Evolutionary conservation across 2,888 invertebrate genomes (phyloP).

Genomic region (Agelastica alni): DNA sequence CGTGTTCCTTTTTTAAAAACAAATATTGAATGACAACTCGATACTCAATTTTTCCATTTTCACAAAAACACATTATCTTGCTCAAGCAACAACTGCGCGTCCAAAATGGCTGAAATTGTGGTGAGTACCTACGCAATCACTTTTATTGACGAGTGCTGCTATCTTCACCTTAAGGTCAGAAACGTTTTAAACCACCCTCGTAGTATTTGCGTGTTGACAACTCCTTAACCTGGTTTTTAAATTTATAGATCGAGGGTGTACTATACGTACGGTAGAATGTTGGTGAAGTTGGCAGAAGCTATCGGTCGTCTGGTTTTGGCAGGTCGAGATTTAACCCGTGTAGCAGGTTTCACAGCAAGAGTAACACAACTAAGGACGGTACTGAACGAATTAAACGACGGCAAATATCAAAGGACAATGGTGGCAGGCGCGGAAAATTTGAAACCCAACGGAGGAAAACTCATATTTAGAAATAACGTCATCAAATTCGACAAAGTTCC

Average conservation of each 20-base stretch:
- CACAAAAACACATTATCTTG: too few relatives aligned
- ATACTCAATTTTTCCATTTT: too few relatives aligned
- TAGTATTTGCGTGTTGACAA: too few relatives aligned
- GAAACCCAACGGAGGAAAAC: conserved; percentile 75
- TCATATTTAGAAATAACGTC: conserved; percentile 84
- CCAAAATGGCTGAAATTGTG: too few relatives aligned
- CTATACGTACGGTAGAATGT: conserved; percentile 95
- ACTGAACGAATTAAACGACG: conserved; percentile 78
- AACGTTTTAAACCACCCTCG: too few relatives aligned
- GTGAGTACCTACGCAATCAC: too few relatives aligned
- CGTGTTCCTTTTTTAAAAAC: too few relatives aligned
- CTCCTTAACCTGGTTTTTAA: too few relatives aligned
- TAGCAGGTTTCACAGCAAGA: conserved; percentile 93
- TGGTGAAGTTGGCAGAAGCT: conserved; percentile 95
- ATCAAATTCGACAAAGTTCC: conserved; percentile 93
- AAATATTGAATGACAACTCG: too few relatives aligned
- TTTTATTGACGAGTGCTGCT: too few relatives aligned
- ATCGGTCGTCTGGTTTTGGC: conserved; percentile 94
- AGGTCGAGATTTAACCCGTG: conserved; percentile 89
- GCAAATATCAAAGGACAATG: conserved; percentile 74
- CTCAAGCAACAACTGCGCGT: too few relatives aligned
- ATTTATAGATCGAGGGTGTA: conserved; percentile 75
- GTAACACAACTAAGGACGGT: conserved; percentile 89
- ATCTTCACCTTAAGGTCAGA: too few relatives aligned
- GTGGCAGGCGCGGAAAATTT: conserved; percentile 56